A percentile compares a stretch with the other conserved stretches of the same genome.
phyloP scores from a whole-genome alignment of 2,113 vertebrate species.

The Ranitomeya imitator region DNA sequence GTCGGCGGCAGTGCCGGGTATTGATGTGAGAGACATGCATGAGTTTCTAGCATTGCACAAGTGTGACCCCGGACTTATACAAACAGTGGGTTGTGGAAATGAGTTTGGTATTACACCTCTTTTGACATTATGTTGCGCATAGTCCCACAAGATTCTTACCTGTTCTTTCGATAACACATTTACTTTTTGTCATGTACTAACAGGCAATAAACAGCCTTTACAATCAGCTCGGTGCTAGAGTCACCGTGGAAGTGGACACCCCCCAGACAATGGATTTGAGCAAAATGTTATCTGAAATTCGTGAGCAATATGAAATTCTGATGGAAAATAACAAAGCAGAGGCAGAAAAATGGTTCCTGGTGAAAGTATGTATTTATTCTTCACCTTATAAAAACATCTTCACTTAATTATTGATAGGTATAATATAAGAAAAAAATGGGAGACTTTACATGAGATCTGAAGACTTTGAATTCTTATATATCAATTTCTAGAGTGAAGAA shows the following conservation, averaged over 20 bases:
- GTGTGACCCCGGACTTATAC: no score
- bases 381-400: neutral
- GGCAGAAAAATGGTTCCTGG: conserved; percentile 75
- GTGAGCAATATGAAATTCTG: conserved; percentile 76
- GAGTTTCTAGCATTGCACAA: no score
- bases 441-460: neutral
- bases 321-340: conserved; percentile 71
- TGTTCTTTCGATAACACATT: neutral
- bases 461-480: neutral
- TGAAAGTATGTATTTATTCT: conserved; percentile 20
- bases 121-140: neutral
- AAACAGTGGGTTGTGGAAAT: no score
- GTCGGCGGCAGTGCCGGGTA: no score
- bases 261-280: conserved; percentile 71
- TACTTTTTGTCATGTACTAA: neutral
- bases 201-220: conserved; percentile 65
- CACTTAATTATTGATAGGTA: neutral
- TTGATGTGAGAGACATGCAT: no score
- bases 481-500: conserved; percentile 58
- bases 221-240: conserved; percentile 70
- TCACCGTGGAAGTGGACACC: conserved; percentile 79
- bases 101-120: no score
- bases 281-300: conserved; percentile 65
- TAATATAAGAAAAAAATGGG: neutral
- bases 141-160: neutral